phyloP scores from a whole-genome alignment of 1,140 invertebrate genomes.

The Forficula auricularia region DNA sequence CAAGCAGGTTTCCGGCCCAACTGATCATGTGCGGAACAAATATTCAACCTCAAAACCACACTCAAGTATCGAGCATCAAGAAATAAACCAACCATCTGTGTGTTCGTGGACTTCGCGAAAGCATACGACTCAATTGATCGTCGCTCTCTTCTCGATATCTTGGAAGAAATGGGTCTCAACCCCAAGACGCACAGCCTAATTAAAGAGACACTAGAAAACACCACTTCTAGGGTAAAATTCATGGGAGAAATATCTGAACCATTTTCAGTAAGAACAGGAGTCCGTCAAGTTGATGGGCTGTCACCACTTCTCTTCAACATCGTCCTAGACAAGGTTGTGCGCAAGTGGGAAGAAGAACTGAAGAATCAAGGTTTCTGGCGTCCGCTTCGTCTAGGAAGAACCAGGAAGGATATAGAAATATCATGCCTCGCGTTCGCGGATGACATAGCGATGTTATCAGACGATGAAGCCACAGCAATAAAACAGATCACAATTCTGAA shows the following conservation, averaged over 20 bases:
- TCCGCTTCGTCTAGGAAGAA: no score
- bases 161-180: conserved; percentile 4
- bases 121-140: conserved; percentile 7
- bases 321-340: conserved; percentile 1
- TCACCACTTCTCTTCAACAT: conserved; percentile 2
- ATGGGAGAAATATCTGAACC: conserved; percentile 6
- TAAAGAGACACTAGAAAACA: conserved; percentile 5
- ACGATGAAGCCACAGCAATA: conserved; percentile 2
- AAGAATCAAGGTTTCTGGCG: no score
- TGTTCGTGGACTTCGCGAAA: conserved; percentile 8
- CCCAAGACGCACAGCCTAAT: conserved; percentile 1
- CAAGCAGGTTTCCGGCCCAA: conserved; percentile 5
- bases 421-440: no score
- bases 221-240: conserved; percentile 4
- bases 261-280: not conserved
- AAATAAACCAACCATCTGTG: not conserved
- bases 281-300: not conserved
- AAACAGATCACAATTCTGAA: conserved; percentile 6
- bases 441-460: conserved; percentile 1
- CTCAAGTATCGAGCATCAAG: not conserved
- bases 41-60: conserved; percentile 4
- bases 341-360: conserved; percentile 1
- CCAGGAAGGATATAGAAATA: no score
- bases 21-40: conserved; percentile 6
- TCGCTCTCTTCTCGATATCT: not conserved